Percentiles rank a stretch among this genome's conserved stretches.
Evolutionary conservation across 2,797 vertebrate genomes (phyloP).

Genomic region (Syngnathus rostellatus): DNA sequence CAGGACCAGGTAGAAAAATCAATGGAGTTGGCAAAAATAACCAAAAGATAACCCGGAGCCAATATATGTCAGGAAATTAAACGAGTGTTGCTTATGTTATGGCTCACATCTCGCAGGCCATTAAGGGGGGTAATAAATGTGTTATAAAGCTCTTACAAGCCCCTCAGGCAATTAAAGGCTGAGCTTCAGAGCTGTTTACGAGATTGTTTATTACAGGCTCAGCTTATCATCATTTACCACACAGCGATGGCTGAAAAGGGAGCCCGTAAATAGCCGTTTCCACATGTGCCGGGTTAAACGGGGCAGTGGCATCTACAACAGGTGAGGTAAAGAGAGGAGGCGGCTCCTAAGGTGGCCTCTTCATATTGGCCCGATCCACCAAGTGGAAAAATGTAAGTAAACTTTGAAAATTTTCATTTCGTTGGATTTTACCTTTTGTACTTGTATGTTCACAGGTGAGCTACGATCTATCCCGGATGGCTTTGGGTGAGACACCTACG

Average conservation of each 20-base stretch:
- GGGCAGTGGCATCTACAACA: conserved; percentile 12
- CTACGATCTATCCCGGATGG: not conserved
- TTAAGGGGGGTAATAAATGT: conserved; percentile 71
- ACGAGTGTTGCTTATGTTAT: conserved; percentile 57
- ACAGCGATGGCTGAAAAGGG: conserved; percentile 50
- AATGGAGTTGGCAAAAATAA: conserved; percentile 45
- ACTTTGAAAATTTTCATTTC: not conserved
- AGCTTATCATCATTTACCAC: conserved; percentile 64
- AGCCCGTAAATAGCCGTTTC: conserved; percentile 47
- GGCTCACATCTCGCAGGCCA: conserved; percentile 51
- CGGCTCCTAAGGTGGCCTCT: not conserved
- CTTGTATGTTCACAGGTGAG: not conserved
- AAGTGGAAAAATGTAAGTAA: not conserved
- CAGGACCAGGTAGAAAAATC: conserved; percentile 28
- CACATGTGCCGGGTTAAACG: conserved; percentile 32
- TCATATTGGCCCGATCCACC: not conserved
- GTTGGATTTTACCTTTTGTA: not conserved
- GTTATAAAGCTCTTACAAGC: conserved; percentile 71
- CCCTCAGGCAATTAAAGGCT: conserved; percentile 58
- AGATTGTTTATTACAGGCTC: conserved; percentile 69
- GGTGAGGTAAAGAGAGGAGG: conserved; percentile 19
- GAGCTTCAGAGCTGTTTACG: conserved; percentile 67
- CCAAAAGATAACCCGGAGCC: conserved; percentile 50
- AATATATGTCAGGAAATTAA: conserved; percentile 57
- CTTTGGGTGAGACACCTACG: not conserved